Conservation (phyloP, 2,113 vertebrate genomes). For the Syrmaticus mikado region DNA sequence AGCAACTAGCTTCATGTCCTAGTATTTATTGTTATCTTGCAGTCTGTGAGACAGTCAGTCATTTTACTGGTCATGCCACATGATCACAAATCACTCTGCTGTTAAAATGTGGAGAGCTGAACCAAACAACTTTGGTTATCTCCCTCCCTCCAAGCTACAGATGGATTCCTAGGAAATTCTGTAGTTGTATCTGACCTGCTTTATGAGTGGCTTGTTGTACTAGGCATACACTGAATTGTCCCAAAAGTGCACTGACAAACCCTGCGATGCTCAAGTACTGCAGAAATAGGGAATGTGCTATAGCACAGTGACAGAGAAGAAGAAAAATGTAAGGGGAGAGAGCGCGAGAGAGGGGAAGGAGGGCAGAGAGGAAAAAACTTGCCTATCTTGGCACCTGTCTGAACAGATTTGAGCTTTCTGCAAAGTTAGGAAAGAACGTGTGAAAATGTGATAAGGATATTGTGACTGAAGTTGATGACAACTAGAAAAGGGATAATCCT, state of each 20-base stretch:
- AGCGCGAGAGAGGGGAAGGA: not conserved
- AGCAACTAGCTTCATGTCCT: not conserved
- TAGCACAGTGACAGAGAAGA: not conserved
- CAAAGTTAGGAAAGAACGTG: not conserved
- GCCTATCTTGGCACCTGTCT: accelerated
- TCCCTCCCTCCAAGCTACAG: not conserved
- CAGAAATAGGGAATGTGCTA: not conserved
- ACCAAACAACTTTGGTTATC: not conserved
- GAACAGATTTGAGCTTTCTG: not conserved
- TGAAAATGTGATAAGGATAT: not conserved
- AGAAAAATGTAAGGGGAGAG: not conserved
- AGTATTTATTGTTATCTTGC: not conserved
- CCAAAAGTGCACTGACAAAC: not conserved
- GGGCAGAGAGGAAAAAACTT: not conserved
- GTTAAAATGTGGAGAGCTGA: not conserved
- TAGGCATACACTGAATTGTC: not conserved
- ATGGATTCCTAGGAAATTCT: not conserved
- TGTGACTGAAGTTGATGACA: not conserved
- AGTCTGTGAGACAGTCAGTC: not conserved
- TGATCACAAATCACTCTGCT: not conserved
- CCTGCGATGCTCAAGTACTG: not conserved
- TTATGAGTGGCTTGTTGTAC: not conserved
- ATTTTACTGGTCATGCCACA: not conserved
- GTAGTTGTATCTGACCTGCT: accelerated
- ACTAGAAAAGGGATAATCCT: not conserved